Percentiles rank a stretch among this genome's conserved stretches.
Evolutionary conservation across 2,113 vertebrate species (phyloP).

Genomic region (Genyomyrus donnyi): DNA sequence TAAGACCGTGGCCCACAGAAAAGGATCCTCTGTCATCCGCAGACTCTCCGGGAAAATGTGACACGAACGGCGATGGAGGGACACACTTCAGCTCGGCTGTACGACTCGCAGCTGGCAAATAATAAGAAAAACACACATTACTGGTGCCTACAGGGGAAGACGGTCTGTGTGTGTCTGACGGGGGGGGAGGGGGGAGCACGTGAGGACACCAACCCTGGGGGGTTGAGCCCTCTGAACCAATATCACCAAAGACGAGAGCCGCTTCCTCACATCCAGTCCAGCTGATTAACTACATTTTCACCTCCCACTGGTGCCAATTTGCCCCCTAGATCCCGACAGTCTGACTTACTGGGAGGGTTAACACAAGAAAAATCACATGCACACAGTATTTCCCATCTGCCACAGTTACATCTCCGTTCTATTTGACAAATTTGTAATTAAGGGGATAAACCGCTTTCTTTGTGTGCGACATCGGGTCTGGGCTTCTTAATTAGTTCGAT

Average conservation of each 20-base stretch:
- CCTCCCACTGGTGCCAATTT: not conserved
- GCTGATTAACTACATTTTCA: not conserved
- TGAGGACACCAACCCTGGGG: not conserved
- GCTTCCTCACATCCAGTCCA: not conserved
- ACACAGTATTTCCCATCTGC: not conserved
- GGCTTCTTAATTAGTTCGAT: slow-evolving; percentile 15
- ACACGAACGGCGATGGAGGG: not conserved
- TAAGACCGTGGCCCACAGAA: not conserved
- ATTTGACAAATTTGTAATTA: slow-evolving; percentile 8
- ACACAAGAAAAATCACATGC: not conserved
- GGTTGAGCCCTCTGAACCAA: not conserved
- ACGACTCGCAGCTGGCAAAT: not conserved
- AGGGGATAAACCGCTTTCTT: not conserved
- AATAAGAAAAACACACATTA: not conserved
- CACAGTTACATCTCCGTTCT: not conserved
- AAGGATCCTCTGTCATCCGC: not conserved
- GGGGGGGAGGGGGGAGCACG: not conserved
- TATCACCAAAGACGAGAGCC: not conserved
- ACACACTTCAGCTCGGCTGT: not conserved
- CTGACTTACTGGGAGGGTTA: not conserved
- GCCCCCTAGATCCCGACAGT: not conserved
- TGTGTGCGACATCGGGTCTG: not conserved
- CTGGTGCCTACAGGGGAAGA: not conserved
- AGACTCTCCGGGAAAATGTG: not conserved
- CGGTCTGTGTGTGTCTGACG: not conserved